Base-by-base conservation (phyloP, 2,797 vertebrate genomes). In the Trematomus bernacchii region DNA sequence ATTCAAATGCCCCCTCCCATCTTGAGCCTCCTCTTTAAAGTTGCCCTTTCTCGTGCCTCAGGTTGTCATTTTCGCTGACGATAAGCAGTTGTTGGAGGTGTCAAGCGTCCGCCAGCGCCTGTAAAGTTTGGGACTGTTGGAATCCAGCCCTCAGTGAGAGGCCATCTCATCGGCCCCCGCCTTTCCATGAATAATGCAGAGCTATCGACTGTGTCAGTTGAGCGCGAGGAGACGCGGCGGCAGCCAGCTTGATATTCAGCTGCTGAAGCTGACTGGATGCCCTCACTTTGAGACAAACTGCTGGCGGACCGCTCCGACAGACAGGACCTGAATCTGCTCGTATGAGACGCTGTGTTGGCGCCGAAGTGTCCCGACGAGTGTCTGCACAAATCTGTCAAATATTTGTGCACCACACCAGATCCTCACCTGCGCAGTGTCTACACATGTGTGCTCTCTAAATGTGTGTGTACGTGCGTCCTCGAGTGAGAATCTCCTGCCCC, bases 101-200 rank as follows among this genome's bases (percentile, higher is more conserved):
- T 91, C 89, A 83, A 33, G 60, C 86, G 78, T 90, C 86, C 77
- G 83, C 87, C 82, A 77, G 59, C 61, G 63, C 52, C 83, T 40
- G 67, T 87, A 89, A 92, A 93, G 83, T 91, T 91, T 87, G 85
- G 85, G 80, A 83, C 80, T 58, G 88, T 71, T 87, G 88, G 87
- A 92, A 93, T 86, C 89, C 85, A 89, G 87, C 77, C 87, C 87
- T 91, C 86, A 77, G 87, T 15, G 82, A 89, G 89, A 91, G 88
- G 91, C 88, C 84, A 86, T 87, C 90, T 91, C 90, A 77, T 81
- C 82, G 75, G 63, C 60, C 84, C 82, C 85, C 64, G 61, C 72
- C 76, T 61, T 77, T 85, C 80, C 81, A 94, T 94, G 92, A 94
- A 94, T 94, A 90, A 94, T 94, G 91, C 93, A 94, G 87, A 59